Base-by-base conservation (phyloP, 2,797 vertebrate genomes). In the Pogonophryne albipinna region DNA sequence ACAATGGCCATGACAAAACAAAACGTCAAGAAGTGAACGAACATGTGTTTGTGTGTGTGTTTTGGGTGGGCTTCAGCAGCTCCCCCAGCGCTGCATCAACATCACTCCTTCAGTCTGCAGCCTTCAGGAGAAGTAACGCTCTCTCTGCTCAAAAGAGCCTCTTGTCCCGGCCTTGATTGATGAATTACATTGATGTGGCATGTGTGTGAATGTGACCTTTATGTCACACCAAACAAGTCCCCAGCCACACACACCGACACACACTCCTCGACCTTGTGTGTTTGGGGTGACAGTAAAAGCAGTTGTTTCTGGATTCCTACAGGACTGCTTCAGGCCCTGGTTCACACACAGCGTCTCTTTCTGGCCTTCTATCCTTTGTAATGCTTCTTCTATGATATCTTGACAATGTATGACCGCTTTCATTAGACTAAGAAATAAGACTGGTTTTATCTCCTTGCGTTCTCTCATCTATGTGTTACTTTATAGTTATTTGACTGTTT, bases 1-100 rank as follows among this genome's bases (percentile, higher is more conserved):
- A 93, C 94, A 93, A 90, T 90, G 91, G 91, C 82, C 79, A 85
- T 91, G 93, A 94, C 91, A 91, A 90, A 95, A 94, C 90, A 89
- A 89, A 94, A 93, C 38, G 89, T 94, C 85, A 90, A 85, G 78
- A 76, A 15, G 66, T 80, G 89, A 93, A 90, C 78, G 85, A 80
- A 75, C 64, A 56, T 62, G 65, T 59, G 71, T 79, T 50, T 23
- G 19, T 75, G 56, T 71, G 62, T 66, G 71, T 73, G 34, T 38
- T 72, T 87, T 85, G 88, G 89, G 87, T 89, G 91, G 89, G 85
- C 86, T 87, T 78, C 71, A 68, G 49, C 62, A 56, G 34, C 59
- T 52, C 42, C 55, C 31, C 65, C 41, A 52, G 70, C 70, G 44
- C 70, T 76, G 76, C 82, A 79, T 83, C 84, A 78, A 79, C 67